A percentile compares a stretch with the other conserved stretches of the same genome.
These are phyloP conservation scores for Dasypus novemcinctus DNA, from an alignment of 2,113 vertebrate genomes.

Conservation along the genomic window DNA sequence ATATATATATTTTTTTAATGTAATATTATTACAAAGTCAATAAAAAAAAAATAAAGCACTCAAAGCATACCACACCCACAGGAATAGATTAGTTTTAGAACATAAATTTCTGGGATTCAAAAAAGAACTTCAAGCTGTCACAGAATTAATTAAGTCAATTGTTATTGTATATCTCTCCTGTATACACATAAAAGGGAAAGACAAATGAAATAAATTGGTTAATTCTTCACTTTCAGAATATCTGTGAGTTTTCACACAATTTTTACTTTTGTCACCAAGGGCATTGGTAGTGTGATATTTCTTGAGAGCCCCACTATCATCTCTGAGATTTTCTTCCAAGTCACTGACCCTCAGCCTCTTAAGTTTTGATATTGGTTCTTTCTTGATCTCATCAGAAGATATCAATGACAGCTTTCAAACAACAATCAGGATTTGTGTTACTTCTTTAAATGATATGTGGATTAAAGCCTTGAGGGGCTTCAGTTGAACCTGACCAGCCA, in stretches of 20 bases:
- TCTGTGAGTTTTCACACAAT: neutral
- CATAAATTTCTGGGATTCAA: too few species aligned
- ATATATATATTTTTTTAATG: too few species aligned
- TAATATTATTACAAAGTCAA: too few species aligned
- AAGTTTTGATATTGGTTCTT: neutral
- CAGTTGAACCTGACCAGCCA: too few species aligned
- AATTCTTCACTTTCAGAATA: neutral
- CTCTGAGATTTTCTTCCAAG: too few species aligned
- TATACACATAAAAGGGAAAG: neutral
- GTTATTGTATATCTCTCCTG: neutral
- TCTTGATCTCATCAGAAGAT: neutral
- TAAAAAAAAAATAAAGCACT: too few species aligned
- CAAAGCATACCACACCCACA: too few species aligned
- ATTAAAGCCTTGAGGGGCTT: neutral
- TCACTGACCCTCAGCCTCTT: too few species aligned
- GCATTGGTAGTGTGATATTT: rapidly evolving
- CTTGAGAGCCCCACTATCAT: neutral
- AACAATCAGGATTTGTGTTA: neutral
- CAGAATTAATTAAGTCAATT: neutral
- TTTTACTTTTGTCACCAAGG: neutral
- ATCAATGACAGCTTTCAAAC: neutral
- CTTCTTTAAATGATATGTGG: neutral
- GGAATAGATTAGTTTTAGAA: too few species aligned
- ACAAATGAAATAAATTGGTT: neutral
- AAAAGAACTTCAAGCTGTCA: too few species aligned